Evolutionary conservation across 2,113 vertebrate genomes (phyloP).

Genomic region (Misgurnus mizolepis): DNA sequence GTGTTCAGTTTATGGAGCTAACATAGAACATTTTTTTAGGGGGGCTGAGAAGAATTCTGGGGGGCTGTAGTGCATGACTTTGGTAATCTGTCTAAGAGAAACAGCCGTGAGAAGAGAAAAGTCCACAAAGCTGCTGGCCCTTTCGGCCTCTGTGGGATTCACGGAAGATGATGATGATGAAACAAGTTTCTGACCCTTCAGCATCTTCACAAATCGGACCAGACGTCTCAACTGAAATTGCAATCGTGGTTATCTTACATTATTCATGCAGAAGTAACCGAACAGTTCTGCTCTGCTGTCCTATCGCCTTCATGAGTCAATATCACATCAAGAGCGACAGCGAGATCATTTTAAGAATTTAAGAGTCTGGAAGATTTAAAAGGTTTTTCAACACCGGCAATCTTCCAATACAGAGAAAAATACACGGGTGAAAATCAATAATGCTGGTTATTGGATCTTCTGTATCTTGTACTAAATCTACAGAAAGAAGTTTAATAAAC

Average conservation of each 20-base stretch:
- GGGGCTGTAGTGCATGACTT: background rate
- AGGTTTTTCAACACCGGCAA: background rate
- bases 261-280: conserved; percentile 51
- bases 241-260: conserved; percentile 40
- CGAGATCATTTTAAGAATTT: conserved; percentile 13
- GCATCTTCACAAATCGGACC: background rate
- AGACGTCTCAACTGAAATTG: conserved; percentile 29
- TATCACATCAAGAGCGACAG: conserved; percentile 12
- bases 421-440: background rate
- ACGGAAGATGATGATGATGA: conserved; percentile 40
- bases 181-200: conserved; percentile 32
- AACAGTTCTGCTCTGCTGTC: conserved; percentile 2
- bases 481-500: background rate
- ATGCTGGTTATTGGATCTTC: background rate
- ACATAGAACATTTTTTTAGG: too few species aligned
- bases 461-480: background rate
- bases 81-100: conserved; percentile 36
- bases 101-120: conserved; percentile 32
- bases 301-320: conserved; percentile 22
- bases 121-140: conserved; percentile 38
- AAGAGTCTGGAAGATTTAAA: conserved; percentile 10
- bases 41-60: too few species aligned
- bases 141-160: background rate
- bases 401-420: background rate
- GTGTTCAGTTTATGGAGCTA: too few species aligned